Evolutionary conservation across 2,888 invertebrate species (phyloP).

Genomic region (Dastarcus helophoroides): DNA sequence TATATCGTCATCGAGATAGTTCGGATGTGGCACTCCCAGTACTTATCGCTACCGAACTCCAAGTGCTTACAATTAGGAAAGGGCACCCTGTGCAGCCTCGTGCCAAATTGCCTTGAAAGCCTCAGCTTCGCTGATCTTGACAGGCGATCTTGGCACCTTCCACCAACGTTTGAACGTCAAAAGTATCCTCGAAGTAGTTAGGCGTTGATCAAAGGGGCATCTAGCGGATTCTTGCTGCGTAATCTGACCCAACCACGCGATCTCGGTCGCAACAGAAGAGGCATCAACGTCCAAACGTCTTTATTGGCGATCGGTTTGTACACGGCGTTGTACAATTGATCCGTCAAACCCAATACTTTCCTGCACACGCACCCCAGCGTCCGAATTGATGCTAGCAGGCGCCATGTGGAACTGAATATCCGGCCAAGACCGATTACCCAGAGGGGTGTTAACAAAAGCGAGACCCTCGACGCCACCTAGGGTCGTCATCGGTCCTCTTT

Average conservation of each 20-base stretch:
- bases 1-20: slow-evolving; percentile 85
- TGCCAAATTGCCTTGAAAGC: slow-evolving; percentile 73
- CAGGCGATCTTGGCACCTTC: slow-evolving; percentile 73
- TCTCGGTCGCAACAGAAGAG: slow-evolving; percentile 65
- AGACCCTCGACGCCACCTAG: slow-evolving; percentile 80
- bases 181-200: slow-evolving; percentile 80
- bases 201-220: slow-evolving; percentile 80
- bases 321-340: slow-evolving; percentile 67
- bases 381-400: slow-evolving; percentile 75
- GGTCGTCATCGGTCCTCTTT: slow-evolving; percentile 76
- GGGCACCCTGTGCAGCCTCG: slow-evolving; percentile 60
- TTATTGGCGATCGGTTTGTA: slow-evolving; percentile 69
- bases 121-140: slow-evolving; percentile 57
- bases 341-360: slow-evolving; percentile 69
- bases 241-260: slow-evolving; percentile 70
- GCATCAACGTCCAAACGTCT: slow-evolving; percentile 77
- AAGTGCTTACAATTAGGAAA: slow-evolving; percentile 67
- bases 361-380: slow-evolving; percentile 57
- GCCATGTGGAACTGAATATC: slow-evolving; percentile 91
- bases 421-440: slow-evolving; percentile 72
- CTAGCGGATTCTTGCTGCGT: slow-evolving; percentile 70
- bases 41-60: slow-evolving; percentile 65
- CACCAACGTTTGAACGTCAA: slow-evolving; percentile 67
- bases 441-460: slow-evolving; percentile 77
- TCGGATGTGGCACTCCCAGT: slow-evolving; percentile 77